These are phyloP conservation scores for Caenorhabditis macrosperma DNA, from an alignment of 2,888 invertebrate species.

Conservation along the genomic window DNA sequence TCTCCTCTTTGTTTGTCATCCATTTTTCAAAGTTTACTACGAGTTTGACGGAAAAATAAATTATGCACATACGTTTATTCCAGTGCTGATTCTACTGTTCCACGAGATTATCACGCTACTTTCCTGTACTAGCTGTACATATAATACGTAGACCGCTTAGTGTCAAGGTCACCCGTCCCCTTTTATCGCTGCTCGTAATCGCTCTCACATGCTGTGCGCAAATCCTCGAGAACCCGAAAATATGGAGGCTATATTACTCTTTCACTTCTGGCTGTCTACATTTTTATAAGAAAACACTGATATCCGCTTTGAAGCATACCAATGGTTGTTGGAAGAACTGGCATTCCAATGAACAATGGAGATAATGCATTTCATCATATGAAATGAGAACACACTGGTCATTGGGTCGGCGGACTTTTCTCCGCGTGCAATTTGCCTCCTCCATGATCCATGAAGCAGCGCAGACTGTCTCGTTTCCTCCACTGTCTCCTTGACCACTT, in stretches of 20 bases:
- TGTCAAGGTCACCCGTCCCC: constrained; percentile 42
- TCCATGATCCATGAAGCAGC: constrained; percentile 33
- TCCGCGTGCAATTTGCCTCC: background rate
- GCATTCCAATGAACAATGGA: background rate
- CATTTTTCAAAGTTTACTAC: constrained; percentile 17
- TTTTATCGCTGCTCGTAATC: constrained; percentile 43
- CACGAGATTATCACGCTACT: background rate
- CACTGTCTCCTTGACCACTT: constrained; percentile 24
- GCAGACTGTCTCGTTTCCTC: constrained; percentile 15
- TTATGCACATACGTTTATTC: constrained; percentile 7
- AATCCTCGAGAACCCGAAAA: too few species aligned
- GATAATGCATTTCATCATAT: background rate
- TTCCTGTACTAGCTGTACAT: too few species aligned
- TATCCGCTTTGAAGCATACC: too few species aligned
- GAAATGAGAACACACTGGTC: constrained; percentile 27
- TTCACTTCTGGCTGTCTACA: background rate
- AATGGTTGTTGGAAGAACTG: too few species aligned
- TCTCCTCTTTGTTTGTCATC: background rate
- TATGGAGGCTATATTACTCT: too few species aligned
- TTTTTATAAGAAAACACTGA: too few species aligned
- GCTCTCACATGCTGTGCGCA: background rate
- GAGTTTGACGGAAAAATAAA: constrained; percentile 18
- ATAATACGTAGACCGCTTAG: constrained; percentile 16
- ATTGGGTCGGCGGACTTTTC: background rate
- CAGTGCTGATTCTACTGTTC: background rate